These are phyloP conservation scores for Drosophila nr. perissopoda DNA, from an alignment of 2,888 invertebrate species.

Conservation along the genomic window DNA sequence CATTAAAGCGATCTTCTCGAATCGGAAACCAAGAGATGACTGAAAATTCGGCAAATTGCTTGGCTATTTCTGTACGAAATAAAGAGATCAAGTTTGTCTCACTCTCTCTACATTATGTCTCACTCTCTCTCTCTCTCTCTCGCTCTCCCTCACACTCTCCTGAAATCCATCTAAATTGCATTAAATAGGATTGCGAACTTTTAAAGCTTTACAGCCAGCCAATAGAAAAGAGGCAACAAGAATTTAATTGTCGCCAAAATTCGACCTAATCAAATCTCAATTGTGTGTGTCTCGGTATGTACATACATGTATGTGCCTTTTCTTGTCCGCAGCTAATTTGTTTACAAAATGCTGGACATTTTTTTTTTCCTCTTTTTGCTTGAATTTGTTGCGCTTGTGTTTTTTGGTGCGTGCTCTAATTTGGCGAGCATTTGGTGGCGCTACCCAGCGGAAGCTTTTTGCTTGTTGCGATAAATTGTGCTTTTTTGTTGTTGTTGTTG, in stretches of 20 bases:
- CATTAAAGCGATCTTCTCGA: conserved; percentile 65
- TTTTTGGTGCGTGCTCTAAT: conserved; percentile 12
- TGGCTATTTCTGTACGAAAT: conserved; percentile 35
- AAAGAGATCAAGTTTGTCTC: conserved; percentile 8
- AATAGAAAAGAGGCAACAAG: conserved; percentile 10
- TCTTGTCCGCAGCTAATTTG: background rate
- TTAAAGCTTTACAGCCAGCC: conserved; percentile 9
- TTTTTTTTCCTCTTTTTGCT: conserved; percentile 6
- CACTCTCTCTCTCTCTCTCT: background rate
- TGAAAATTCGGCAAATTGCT: conserved; percentile 13
- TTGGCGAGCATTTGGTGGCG: conserved; percentile 55
- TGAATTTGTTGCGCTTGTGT: background rate
- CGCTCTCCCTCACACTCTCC: background rate
- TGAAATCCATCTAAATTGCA: conserved; percentile 1
- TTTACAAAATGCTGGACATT: background rate
- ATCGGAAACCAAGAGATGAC: conserved; percentile 24
- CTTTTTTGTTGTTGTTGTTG: conserved; percentile 19
- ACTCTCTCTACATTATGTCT: background rate
- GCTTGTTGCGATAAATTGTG: conserved; percentile 32
- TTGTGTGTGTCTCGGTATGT: background rate
- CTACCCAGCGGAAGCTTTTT: conserved; percentile 71
- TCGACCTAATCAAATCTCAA: conserved; percentile 24
- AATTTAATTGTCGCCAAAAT: conserved; percentile 21
- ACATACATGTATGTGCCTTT: background rate
- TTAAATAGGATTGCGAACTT: conserved; percentile 9